Conservation (phyloP, 2,888 invertebrate genomes). For the Andrena flavipes region DNA sequence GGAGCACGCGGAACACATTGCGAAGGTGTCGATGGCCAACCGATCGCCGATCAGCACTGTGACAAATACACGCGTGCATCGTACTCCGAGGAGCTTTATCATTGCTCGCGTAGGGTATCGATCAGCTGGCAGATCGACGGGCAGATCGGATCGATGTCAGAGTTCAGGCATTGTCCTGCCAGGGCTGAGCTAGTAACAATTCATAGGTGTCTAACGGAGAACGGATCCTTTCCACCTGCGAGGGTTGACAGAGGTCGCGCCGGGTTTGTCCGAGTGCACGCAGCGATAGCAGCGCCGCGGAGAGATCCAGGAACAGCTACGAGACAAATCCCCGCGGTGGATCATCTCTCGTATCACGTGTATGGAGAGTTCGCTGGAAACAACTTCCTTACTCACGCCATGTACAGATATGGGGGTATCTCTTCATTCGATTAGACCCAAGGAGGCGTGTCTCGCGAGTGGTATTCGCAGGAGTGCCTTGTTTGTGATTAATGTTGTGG, state of each 20-base stretch:
- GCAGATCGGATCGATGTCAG: constrained; percentile 3
- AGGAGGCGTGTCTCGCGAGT: background rate
- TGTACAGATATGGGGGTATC: background rate
- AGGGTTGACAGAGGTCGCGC: background rate
- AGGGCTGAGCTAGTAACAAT: background rate
- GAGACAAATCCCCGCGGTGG: too few relatives aligned
- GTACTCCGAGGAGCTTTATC: constrained; percentile 35
- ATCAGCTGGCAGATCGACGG: constrained; percentile 14
- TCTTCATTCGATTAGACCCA: background rate
- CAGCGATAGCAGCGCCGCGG: too few relatives aligned
- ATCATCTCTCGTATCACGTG: background rate
- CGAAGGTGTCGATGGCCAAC: constrained; percentile 77
- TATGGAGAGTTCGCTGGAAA: constrained; percentile 1
- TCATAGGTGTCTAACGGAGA: background rate
- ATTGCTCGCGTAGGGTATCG: background rate
- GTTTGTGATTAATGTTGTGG: background rate
- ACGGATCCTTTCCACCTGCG: background rate
- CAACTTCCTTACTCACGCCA: background rate
- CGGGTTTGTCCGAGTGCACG: too few relatives aligned
- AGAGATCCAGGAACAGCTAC: too few relatives aligned
- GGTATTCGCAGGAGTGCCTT: background rate
- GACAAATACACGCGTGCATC: constrained; percentile 74
- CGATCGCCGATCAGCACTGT: constrained; percentile 74
- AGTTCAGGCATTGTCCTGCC: constrained; percentile 18
- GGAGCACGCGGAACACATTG: constrained; percentile 81